A percentile compares a stretch with the other conserved stretches of the same genome.
phyloP scores from a whole-genome alignment of 2,888 invertebrate genomes.

The Biston stratarius region DNA sequence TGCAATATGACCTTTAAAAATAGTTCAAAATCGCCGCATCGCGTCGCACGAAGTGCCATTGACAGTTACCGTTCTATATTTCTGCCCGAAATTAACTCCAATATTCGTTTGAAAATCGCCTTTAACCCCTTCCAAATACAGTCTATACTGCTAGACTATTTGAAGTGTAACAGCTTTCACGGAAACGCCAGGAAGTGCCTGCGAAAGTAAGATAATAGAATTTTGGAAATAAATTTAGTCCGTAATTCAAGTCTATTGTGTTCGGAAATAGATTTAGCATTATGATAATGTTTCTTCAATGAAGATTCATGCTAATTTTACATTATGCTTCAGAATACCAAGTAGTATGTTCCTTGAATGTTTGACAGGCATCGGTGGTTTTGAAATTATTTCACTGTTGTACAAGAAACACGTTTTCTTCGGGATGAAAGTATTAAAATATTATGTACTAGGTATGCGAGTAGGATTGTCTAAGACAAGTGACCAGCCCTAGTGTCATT shows the following conservation, averaged over 20 bases:
- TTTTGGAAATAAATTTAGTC: conserved; percentile 44
- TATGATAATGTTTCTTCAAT: conserved; percentile 21
- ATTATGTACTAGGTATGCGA: too few species aligned
- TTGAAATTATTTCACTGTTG: too few species aligned
- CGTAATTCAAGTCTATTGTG: conserved; percentile 32
- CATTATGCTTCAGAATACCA: neutral
- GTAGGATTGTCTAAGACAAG: too few species aligned
- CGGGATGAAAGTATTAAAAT: too few species aligned
- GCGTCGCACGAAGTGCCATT: conserved; percentile 54
- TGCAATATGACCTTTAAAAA: conserved; percentile 33
- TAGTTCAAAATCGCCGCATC: conserved; percentile 39
- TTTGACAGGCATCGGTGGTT: too few species aligned
- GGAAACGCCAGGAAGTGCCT: conserved; percentile 40
- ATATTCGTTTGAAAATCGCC: conserved; percentile 29
- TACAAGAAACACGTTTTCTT: too few species aligned
- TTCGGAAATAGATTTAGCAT: conserved; percentile 24
- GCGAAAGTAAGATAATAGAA: conserved; percentile 62
- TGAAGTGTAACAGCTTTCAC: conserved; percentile 14
- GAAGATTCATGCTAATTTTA: neutral
- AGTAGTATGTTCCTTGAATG: neutral
- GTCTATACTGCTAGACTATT: conserved; percentile 4
- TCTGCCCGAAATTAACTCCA: conserved; percentile 40
- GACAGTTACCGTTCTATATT: conserved; percentile 60
- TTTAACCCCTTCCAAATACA: conserved; percentile 8
- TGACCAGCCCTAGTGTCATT: too few species aligned